phyloP scores from a whole-genome alignment of 2,113 vertebrate species.

The Nothoprocta pentlandii region DNA sequence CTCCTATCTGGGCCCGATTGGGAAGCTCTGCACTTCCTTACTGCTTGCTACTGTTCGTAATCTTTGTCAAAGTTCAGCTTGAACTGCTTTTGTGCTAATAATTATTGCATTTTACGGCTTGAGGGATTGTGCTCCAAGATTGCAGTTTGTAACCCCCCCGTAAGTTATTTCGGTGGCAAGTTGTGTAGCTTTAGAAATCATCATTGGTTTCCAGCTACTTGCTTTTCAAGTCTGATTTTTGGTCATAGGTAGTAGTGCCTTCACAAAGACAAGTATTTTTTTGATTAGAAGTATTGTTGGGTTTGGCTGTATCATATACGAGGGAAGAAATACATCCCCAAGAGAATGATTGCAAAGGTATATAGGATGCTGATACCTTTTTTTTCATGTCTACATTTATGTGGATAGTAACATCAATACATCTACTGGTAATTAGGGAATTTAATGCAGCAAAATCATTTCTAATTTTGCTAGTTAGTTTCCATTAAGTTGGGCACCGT shows the following conservation, averaged over 20 bases:
- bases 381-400: neutral
- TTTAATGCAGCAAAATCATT: neutral
- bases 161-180: neutral
- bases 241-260: neutral
- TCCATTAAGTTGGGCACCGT: neutral
- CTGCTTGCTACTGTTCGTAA: neutral
- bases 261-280: neutral
- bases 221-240: neutral
- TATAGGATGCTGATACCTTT: neutral
- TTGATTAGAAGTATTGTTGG: neutral
- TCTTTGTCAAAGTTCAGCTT: neutral
- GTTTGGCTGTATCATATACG: neutral
- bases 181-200: neutral
- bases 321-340: neutral
- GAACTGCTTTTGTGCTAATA: neutral
- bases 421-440: neutral
- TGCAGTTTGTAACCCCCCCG: neutral
- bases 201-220: conserved; percentile 2
- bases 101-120: neutral
- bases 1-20: neutral
- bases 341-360: neutral
- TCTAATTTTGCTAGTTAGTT: neutral
- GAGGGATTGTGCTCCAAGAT: neutral
- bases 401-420: neutral
- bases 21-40: neutral